Base-by-base conservation (phyloP, 2,113 vertebrate species). In the Tachuris rubrigastra region DNA sequence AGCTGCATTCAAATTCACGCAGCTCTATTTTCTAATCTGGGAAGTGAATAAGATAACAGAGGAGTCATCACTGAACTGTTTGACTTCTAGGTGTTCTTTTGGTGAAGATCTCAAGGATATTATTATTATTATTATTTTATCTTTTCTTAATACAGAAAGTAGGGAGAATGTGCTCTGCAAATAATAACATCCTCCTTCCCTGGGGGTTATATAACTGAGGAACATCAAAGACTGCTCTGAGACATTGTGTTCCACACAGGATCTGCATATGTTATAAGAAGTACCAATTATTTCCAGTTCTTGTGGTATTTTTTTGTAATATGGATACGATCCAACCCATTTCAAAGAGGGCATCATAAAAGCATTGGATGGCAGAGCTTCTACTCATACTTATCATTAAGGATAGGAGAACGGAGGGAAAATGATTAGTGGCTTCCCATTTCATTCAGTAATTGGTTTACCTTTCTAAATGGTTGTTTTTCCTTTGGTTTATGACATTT, bases 281-380 rank as follows among this genome's bases (percentile, higher is more conserved):
- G 87, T 82, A 93, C 69, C 89, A 97, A 96, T 96, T 95, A 96
- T 89, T 96, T 96, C 84, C 89, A 85, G 91, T 76, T 81, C 93
- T 65, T 95, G 94, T 69, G 93, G 91, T 87, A 85, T 27, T 89
- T 92, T 65, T 84, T 89, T 93, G 69, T 82, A 89, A 91, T 85
- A 77, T 37, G 89, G 69, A 95, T 79, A 62, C 37, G 2, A 3
- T 89, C 89, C 86, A 95, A 82, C 74, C 37, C 53, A 46, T 89
- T 80, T 93, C 85, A 96, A 86, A 78, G 62, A 94, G 81, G 87
- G 62, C 91, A 94, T 94, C 91, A 39, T 37, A 87, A 87, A 91
- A 79, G n/a, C 77, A 76, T 76, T 74, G 73, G 72, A 75, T 93
- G 96, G 95, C 8, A 2, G 85, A 93, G 53, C 53, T 89, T 90